Percentiles rank a stretch among this genome's conserved stretches.
phyloP scores from a whole-genome alignment of 2,113 vertebrate genomes.

The Pomatostomus ruficeps region DNA sequence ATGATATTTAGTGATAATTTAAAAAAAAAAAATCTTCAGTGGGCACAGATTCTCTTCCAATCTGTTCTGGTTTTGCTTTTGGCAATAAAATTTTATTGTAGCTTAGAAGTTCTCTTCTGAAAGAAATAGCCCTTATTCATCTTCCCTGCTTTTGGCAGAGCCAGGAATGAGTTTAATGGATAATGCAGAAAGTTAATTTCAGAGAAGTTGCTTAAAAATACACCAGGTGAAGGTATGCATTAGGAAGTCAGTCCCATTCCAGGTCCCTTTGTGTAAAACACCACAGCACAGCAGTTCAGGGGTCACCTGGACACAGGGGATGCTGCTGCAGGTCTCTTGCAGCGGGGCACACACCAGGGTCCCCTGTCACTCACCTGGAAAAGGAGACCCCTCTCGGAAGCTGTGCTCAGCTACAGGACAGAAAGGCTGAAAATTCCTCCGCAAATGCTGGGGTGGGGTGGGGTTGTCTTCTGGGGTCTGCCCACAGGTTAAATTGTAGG shows the following conservation, averaged over 20 bases:
- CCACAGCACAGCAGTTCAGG: neutral
- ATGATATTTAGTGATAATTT: slow-evolving; percentile 14
- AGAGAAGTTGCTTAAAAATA: neutral
- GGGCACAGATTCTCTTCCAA: slow-evolving; percentile 26
- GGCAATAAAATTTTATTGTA: slow-evolving; percentile 14
- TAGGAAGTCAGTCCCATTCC: neutral
- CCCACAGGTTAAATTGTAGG: neutral
- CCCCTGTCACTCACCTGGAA: neutral
- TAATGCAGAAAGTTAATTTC: neutral
- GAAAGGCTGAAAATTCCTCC: no score
- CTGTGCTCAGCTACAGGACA: neutral
- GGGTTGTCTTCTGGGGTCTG: neutral
- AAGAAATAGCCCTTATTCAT: neutral
- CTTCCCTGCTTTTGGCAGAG: neutral
- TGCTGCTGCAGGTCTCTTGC: neutral
- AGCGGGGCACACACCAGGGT: neutral
- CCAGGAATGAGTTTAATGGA: neutral
- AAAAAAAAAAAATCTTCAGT: neutral
- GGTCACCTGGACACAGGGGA: neutral
- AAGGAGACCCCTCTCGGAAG: neutral
- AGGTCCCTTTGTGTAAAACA: neutral
- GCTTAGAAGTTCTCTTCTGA: neutral
- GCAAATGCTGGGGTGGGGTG: no score
- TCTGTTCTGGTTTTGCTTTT: slow-evolving; percentile 12
- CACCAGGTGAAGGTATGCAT: neutral